Evolutionary conservation across 2,888 invertebrate genomes (phyloP), one percentile per base, ranked within the genome.

Genomic region (Cheilosia pagana): DNA sequence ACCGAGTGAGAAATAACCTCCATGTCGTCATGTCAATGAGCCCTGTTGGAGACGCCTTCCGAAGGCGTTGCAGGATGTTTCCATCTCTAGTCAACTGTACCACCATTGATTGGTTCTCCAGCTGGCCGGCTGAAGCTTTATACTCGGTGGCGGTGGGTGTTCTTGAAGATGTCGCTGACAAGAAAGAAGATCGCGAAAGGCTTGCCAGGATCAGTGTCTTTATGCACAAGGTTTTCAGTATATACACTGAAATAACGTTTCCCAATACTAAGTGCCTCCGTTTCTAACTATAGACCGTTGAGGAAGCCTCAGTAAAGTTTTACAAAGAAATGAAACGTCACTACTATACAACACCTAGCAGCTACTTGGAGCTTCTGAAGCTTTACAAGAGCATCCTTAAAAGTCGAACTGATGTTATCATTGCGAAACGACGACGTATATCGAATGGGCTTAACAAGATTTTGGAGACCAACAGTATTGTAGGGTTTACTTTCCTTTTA

Each of bases 71-170:
- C 88, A 95, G 98, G 52, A 98, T 98, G 96, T 98, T 98, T 90
- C 98, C 98, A 0, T 98, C 98, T 0, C 92, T 98, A 86, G 96
- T 98, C 6, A 98, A 98, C 92, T 98, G 98, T 90, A 98, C 98
- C 89, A 97, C 97, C 0, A 98, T 98, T 77, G 97, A 98, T 90
- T 98, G 98, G 98, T 98, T 97, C 91, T 95, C 95, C 1, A 96
- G 96, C 88, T 98, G 98, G 98, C 98, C 98, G 0, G 94, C 94
- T 12, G 98, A 98, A 89, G 98, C 98, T 14, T 92, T 98, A 67
- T 93, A 96, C 16, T 96, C 97, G 0, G 98, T 97, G 0, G 97
- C 98, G 0, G 90, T 94, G 71, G 96, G 95, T 82, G 94, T 95
- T 63, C 93, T 98, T 43, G 92, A 93, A 43, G 93, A 94, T 12